Base-by-base conservation (phyloP, 2,888 invertebrate species). In the Noctua comes region DNA sequence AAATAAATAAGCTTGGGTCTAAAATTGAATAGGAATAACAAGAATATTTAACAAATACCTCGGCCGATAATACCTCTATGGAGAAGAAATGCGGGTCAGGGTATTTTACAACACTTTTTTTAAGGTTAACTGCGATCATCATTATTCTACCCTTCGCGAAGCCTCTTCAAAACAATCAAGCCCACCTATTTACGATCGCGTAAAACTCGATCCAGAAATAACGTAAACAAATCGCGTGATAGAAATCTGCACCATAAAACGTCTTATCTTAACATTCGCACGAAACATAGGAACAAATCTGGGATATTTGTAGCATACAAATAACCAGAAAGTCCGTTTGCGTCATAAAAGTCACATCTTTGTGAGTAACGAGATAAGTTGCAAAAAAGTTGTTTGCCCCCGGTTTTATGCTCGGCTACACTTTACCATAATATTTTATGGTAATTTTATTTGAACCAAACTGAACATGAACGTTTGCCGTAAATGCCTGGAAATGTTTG, bases 291-390 rank as follows among this genome's bases (percentile, higher is more conserved):
- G 92, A 92, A 91, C 92, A 92, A 92, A 93, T 94, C 92, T 89
- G 88, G 84, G 87, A 89, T 93, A 93, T 93, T 93, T 92, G 91
- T 91, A 90, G 90, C 92, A 91, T 93, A 94, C 95, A 94, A 95
- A 95, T 94, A 95, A 92, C 93, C 91, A 90, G 91, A 94, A 94
- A 94, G 94, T 94, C 94, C 92, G 92, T 92, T 91, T 92, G 90
- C 90, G 93, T 94, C 94, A 94, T 95, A 95, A 95, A 95, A 95
- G 94, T 95, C 95, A 95, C 94, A 95, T 95, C 93, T 93, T 93
- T 92, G 90, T 95, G 95, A 95, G 92, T 94, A 95, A 95, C 93
- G 95, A 93, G 94, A 94, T 94, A 95, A 95, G 93, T 95, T 95
- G 91, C 91, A 93, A 94, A 94, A 95, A 94, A 94, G 89, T 93